Conservation (phyloP, 1,140 invertebrate species). For the Formica selysi region DNA sequence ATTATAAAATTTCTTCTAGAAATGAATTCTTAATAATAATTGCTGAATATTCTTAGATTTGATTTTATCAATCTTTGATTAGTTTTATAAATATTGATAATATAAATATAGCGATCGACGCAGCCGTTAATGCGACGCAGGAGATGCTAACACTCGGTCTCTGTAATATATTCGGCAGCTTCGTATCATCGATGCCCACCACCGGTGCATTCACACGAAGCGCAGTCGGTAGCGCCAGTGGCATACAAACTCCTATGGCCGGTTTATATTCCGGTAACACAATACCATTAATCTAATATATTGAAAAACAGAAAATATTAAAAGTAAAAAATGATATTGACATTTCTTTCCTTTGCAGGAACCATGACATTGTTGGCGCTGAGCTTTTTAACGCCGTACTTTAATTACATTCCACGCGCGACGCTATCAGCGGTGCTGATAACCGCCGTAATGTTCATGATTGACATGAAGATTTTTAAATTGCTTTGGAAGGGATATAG, state of each 20-base stretch:
- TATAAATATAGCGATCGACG: constrained; percentile 83
- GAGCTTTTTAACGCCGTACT: constrained; percentile 90
- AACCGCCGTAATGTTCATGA: constrained; percentile 90
- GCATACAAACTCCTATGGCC: constrained; percentile 91
- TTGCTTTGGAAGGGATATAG: constrained; percentile 90
- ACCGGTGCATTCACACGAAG: constrained; percentile 91
- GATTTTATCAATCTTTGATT: no score
- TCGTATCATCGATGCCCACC: constrained; percentile 91
- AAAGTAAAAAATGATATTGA: not conserved
- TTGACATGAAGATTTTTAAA: constrained; percentile 88
- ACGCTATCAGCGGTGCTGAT: constrained; percentile 90
- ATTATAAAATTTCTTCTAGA: no score
- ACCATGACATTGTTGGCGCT: constrained; percentile 88
- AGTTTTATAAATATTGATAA: no score
- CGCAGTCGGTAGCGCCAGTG: constrained; percentile 92
- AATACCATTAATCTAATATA: constrained; percentile 2
- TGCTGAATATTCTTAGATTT: no score
- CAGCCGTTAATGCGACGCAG: constrained; percentile 88
- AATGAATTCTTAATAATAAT: no score
- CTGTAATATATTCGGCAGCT: constrained; percentile 91
- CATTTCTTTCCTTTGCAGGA: constrained; percentile 82
- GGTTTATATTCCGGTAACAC: constrained; percentile 89
- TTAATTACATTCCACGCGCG: constrained; percentile 90
- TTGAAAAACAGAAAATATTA: no score
- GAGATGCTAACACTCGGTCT: constrained; percentile 90